phyloP scores from a whole-genome alignment of 2,113 vertebrate genomes.

The Holacanthus passer region DNA sequence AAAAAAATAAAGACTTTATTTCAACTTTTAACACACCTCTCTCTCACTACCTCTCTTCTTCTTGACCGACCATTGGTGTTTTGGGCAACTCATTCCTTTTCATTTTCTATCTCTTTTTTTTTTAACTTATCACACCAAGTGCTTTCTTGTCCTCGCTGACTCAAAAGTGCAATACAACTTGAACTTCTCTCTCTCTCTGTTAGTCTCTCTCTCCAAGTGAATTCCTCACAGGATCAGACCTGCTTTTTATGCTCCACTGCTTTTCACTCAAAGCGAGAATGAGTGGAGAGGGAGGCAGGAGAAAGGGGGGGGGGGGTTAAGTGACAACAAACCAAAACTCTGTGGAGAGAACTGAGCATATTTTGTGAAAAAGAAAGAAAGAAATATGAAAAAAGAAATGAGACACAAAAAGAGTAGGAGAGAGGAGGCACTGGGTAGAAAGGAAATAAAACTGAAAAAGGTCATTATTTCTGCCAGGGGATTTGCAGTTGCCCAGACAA shows the following conservation, averaged over 20 bases:
- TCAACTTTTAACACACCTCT: constrained; percentile 33
- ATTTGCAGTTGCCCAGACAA: constrained; percentile 82
- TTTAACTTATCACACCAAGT: constrained; percentile 13
- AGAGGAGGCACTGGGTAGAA: constrained; percentile 32
- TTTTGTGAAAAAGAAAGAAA: constrained; percentile 25
- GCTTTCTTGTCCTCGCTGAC: constrained; percentile 52
- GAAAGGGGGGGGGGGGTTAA: constrained; percentile 16
- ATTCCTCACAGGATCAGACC: constrained; percentile 85
- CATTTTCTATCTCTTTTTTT: constrained; percentile 18
- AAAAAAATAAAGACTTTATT: constrained; percentile 23
- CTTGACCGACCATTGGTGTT: constrained; percentile 46
- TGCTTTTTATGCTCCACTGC: constrained; percentile 79
- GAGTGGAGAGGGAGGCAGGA: constrained; percentile 16
- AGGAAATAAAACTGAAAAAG: constrained; percentile 78
- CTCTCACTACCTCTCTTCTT: constrained; percentile 10
- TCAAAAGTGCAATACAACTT: constrained; percentile 53
- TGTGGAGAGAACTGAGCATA: constrained; percentile 17
- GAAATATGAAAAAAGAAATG: constrained; percentile 38
- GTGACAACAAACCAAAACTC: constrained; percentile 59
- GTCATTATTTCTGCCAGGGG: constrained; percentile 79
- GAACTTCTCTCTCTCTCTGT: constrained; percentile 48
- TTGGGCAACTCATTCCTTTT: constrained; percentile 30
- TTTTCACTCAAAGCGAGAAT: constrained; percentile 70
- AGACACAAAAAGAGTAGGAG: constrained; percentile 39
- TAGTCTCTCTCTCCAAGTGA: constrained; percentile 50